Percentiles rank a stretch among this genome's conserved stretches.
phyloP scores from a whole-genome alignment of 2,797 vertebrate species.

The Ara ararauna region DNA sequence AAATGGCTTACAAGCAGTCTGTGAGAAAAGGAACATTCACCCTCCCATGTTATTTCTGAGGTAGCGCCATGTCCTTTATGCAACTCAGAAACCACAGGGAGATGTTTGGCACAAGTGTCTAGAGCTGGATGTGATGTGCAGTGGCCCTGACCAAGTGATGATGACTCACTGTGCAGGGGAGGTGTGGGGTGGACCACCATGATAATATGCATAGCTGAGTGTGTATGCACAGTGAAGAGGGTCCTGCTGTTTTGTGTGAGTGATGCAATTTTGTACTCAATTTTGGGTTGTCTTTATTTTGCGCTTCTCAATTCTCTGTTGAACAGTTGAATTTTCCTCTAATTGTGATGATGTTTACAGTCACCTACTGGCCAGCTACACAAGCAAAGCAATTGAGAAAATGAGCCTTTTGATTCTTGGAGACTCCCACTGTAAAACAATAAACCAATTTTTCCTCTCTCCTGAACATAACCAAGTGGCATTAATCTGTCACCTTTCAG shows the following conservation, averaged over 20 bases:
- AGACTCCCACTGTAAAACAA: background rate
- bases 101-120: background rate
- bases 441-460: background rate
- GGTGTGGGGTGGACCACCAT: background rate
- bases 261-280: background rate
- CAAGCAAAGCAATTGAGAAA: background rate
- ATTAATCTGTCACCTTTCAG: background rate
- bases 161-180: background rate
- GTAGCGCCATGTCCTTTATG: background rate
- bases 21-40: background rate
- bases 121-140: background rate
- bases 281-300: background rate
- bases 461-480: background rate
- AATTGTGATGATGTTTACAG: background rate
- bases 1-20: background rate
- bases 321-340: background rate
- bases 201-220: fast-evolving
- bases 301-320: background rate
- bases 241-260: background rate
- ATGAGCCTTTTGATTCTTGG: background rate
- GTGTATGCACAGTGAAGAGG: fast-evolving
- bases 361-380: background rate
- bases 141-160: fast-evolving
- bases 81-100: background rate
- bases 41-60: background rate